Evolutionary conservation across 2,888 invertebrate species (phyloP).

Genomic region (Lasioglossum zephyrum): DNA sequence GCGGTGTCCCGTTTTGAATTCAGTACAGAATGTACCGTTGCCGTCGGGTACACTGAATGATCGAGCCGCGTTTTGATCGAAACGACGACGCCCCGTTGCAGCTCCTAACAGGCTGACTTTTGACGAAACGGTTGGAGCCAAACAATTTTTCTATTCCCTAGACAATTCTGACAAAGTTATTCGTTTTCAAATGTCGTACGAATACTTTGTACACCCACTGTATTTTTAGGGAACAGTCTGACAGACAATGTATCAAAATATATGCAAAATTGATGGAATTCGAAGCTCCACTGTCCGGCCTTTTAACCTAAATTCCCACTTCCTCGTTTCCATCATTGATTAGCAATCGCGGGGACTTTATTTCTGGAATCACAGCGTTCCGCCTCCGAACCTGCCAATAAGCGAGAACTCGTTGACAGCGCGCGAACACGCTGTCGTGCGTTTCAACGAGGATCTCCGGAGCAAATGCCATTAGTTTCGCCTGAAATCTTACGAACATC

Average conservation of each 20-base stretch:
- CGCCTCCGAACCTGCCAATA: background rate
- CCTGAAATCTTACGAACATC: constrained; percentile 6
- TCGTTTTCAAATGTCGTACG: too few relatives aligned
- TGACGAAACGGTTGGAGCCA: background rate
- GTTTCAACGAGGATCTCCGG: constrained; percentile 5
- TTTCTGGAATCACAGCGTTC: background rate
- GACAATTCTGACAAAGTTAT: too few relatives aligned
- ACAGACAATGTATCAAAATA: background rate
- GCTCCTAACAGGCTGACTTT: background rate
- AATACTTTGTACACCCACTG: too few relatives aligned
- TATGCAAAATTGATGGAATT: background rate
- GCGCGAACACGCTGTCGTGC: background rate
- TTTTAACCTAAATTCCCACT: background rate
- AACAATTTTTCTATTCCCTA: background rate
- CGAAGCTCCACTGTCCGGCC: background rate
- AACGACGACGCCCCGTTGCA: background rate
- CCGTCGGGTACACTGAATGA: background rate
- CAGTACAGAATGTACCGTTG: background rate
- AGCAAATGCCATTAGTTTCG: constrained; percentile 21
- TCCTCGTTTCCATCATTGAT: background rate
- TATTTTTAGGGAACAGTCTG: too few relatives aligned
- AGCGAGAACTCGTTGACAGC: background rate
- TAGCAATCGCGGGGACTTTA: background rate
- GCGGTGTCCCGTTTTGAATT: background rate
- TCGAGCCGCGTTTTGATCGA: background rate